Percentiles rank a stretch among this genome's conserved stretches.
Conservation (phyloP, 2,888 invertebrate species). For the Epinotia demarniana region DNA sequence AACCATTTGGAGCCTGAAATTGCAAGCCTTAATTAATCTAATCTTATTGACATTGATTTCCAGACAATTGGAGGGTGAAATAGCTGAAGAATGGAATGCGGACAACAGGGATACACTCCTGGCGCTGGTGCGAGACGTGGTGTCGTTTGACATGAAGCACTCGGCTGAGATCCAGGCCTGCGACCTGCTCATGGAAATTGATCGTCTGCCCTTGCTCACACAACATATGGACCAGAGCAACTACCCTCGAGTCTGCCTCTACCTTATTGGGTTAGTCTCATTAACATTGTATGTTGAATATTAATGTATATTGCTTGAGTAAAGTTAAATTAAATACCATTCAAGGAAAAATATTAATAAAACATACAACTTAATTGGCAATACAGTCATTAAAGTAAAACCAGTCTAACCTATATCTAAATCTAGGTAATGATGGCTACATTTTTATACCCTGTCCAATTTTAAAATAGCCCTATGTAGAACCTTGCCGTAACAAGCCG, state of each 20-base stretch:
- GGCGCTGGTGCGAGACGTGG: constrained; percentile 93
- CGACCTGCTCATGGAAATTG: constrained; percentile 99
- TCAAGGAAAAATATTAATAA: neutral
- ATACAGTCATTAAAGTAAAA: no score
- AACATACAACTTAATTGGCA: no score
- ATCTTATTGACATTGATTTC: constrained; percentile 43
- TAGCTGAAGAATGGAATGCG: constrained; percentile 93
- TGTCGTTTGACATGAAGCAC: constrained; percentile 97
- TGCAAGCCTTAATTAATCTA: no score
- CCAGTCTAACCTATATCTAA: no score
- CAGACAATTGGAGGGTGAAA: constrained; percentile 95
- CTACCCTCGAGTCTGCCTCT: constrained; percentile 96
- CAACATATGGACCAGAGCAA: constrained; percentile 95
- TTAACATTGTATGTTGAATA: neutral
- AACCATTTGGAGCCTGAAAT: no score
- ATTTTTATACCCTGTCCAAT: no score
- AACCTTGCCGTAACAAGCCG: no score
- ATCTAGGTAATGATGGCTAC: no score
- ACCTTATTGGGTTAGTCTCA: constrained; percentile 86
- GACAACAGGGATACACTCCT: constrained; percentile 86
- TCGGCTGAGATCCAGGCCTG: constrained; percentile 99
- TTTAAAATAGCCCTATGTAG: no score
- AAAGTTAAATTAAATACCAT: no score
- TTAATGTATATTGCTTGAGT: neutral
- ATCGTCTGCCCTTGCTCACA: constrained; percentile 92